Conservation (phyloP, 1,140 invertebrate species). For the Pogonomyrmex californicus region DNA sequence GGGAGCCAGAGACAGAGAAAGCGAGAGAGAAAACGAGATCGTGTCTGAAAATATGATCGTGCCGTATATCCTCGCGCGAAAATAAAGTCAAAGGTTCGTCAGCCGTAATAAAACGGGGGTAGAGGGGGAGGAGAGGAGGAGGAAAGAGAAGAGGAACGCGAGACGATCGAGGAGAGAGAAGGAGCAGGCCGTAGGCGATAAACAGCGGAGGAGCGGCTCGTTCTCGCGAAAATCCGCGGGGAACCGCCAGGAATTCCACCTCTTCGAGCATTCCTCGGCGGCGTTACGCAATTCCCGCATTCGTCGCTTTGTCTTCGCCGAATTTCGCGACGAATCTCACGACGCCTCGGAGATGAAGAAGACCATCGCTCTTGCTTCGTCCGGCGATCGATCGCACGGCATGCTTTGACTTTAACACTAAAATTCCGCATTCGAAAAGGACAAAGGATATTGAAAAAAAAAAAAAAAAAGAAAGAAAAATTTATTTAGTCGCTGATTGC, state of each 20-base stretch:
- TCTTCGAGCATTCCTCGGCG: conserved; percentile 44
- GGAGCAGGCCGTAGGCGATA: neutral
- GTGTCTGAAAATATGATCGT: conserved; percentile 61
- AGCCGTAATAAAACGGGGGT: neutral
- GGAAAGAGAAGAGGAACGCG: neutral
- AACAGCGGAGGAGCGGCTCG: conserved; percentile 18
- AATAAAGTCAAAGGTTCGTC: conserved; percentile 61
- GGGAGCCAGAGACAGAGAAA: conserved; percentile 21
- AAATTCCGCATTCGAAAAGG: too few species aligned
- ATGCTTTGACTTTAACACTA: conserved; percentile 5
- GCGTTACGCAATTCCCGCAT: conserved; percentile 44
- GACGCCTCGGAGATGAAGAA: neutral
- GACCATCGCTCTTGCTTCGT: neutral
- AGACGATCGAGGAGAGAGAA: neutral
- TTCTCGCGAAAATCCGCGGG: conserved; percentile 23
- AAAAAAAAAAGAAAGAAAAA: neutral
- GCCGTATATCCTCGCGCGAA: conserved; percentile 46
- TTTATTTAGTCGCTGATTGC: neutral
- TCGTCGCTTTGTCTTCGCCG: conserved; percentile 26
- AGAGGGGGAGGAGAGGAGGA: neutral
- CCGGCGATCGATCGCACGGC: conserved; percentile 11
- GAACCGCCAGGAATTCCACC: conserved; percentile 8
- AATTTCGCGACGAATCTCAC: conserved; percentile 46
- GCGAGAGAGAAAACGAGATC: conserved; percentile 20
- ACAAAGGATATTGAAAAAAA: neutral